Conservation (phyloP, 2,797 vertebrate species). For the Halcyon leucocephala region DNA sequence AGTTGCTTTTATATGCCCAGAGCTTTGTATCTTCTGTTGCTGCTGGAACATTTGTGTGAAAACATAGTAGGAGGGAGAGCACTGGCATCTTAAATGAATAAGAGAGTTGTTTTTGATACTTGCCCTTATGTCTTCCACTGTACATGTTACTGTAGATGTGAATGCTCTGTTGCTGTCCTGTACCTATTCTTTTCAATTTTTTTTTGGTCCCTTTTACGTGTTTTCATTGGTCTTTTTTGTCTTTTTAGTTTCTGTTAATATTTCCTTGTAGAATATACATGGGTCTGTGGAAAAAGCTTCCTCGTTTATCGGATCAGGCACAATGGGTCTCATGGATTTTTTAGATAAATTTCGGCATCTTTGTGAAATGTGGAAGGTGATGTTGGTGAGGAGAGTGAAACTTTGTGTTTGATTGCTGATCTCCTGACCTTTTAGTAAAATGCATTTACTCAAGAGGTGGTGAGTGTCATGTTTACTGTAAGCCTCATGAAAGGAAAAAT, state of each 20-base stretch:
- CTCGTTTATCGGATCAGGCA: background rate
- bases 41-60: slow-evolving; percentile 56
- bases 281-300: background rate
- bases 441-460: background rate
- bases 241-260: background rate
- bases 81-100: slow-evolving; percentile 3
- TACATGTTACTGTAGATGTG: background rate
- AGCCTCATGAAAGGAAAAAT: background rate
- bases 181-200: background rate
- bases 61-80: slow-evolving; percentile 58
- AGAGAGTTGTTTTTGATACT: background rate
- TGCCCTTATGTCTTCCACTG: background rate
- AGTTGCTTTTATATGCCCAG: slow-evolving; percentile 43
- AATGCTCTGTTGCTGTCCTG: background rate
- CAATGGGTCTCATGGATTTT: background rate
- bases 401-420: background rate
- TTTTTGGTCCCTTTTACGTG: background rate
- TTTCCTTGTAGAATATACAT: background rate
- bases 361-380: background rate
- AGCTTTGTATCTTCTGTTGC: slow-evolving; percentile 47
- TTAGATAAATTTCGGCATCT: background rate
- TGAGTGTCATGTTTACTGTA: background rate
- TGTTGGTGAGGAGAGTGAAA: background rate
- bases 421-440: background rate
- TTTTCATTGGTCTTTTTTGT: background rate